These are phyloP conservation scores for Acrocephalus kingi DNA, from an alignment of 2,113 vertebrate genomes.

Conservation along the genomic window DNA sequence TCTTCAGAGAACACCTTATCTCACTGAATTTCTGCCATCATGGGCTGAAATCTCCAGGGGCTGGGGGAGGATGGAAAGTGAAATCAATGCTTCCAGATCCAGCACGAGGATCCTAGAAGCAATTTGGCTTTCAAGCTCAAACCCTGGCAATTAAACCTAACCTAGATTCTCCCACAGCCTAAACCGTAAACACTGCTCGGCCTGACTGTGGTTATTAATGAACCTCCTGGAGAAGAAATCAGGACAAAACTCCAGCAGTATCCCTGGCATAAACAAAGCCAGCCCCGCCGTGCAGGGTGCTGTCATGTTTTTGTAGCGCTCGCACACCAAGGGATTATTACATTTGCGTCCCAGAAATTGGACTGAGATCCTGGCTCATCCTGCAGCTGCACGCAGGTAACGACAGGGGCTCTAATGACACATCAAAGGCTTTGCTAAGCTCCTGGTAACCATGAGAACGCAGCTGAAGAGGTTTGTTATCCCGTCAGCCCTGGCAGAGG, in stretches of 20 bases:
- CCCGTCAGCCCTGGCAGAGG: slow-evolving; percentile 38
- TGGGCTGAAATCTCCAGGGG: slow-evolving; percentile 18
- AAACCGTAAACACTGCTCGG: neutral
- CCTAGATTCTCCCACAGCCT: slow-evolving; percentile 38
- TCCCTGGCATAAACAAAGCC: slow-evolving; percentile 25
- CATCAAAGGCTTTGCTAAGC: slow-evolving; percentile 66
- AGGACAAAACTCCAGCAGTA: slow-evolving; percentile 29
- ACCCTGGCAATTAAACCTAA: slow-evolving; percentile 55
- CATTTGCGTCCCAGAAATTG: slow-evolving; percentile 43
- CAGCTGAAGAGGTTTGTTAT: slow-evolving; percentile 51
- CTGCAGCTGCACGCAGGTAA: slow-evolving; percentile 47
- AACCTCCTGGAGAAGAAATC: slow-evolving; percentile 38
- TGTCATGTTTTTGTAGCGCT: slow-evolving; percentile 18
- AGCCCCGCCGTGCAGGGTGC: slow-evolving; percentile 11
- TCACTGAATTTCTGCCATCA: slow-evolving; percentile 12
- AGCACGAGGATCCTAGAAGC: neutral
- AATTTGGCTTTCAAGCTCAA: slow-evolving; percentile 44
- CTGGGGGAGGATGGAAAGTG: neutral
- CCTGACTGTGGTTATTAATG: slow-evolving; percentile 39
- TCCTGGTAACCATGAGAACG: slow-evolving; percentile 63
- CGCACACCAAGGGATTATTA: slow-evolving; percentile 34
- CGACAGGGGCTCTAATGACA: slow-evolving; percentile 58
- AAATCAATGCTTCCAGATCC: slow-evolving; percentile 17
- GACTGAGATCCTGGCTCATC: slow-evolving; percentile 7
- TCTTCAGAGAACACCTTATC: slow-evolving; percentile 15